Base-by-base conservation (phyloP, 2,113 vertebrate species). In the Thryonomys swinderianus region DNA sequence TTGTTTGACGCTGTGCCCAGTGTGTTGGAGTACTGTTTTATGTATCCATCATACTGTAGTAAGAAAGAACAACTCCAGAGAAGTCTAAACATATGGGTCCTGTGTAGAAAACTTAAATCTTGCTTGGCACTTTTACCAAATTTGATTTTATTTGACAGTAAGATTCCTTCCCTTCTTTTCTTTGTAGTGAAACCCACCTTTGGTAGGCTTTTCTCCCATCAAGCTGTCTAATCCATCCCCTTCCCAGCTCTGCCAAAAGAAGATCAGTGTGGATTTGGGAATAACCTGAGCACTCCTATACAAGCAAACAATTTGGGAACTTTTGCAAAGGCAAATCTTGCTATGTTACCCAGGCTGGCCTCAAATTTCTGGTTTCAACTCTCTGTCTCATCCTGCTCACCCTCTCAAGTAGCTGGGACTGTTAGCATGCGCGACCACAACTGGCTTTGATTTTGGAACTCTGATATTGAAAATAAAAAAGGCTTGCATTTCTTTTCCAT, bases 401-500 rank as follows among this genome's bases (percentile, higher is more conserved):
- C 30, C 32, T 61, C 34, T 34, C 51, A 9, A 37, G 51, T 30
- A 30, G 32, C 51, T 23, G 61, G 37, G 53, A 45, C 23, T 48
- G 2, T 40, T 48, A 51, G 37, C 1, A 17, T 20, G 61, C 20
- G 25, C 48, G 40, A 18, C 40, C 30, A 2, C 25, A 34, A n/a
- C 62, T 76, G 27, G 20, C 42, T 40, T 79, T 55, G 84, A 74
- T 91, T 27, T 95, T 88, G 25, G 42, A 92, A 34, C 27, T 48
- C 96, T 97, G 95, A 89, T 95, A 81, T 86, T 20, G 64, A 86
- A 91, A 11, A 13, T 40, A 16, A 17, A 42, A 16, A 62, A 25
- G 1, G 16, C 11, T 61, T 30, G 18, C 32, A 10, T 71, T 45
- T 69, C 61, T 76, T 78, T 80, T 40, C 20, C 0, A 4, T 16